Base-by-base conservation (phyloP, 2,888 invertebrate genomes). In the Mycalesis mineus region DNA sequence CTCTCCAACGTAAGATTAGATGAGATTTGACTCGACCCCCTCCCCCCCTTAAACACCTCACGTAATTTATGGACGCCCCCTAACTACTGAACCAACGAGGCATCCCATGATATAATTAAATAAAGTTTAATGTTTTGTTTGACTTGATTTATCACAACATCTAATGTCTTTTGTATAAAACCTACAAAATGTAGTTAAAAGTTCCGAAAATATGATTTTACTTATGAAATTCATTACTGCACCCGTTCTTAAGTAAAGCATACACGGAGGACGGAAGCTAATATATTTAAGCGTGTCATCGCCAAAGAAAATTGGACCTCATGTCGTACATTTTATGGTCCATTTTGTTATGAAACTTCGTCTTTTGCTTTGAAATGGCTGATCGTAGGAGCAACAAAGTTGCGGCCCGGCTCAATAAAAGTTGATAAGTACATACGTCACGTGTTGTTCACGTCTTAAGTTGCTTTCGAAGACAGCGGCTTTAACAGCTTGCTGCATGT, bases 401-500 rank as follows among this genome's bases (percentile, higher is more conserved):
- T 52, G 42, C 13, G 33, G 51, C 51, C 40, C 33, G 15, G 22
- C 42, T 52, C 52, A 60, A 60, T 62, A 60, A 57, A 56, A 56
- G 47, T 61, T 53, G 44, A 50, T 48, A 57, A 60, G 62, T 62
- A 55, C 42, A 48, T 42, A 57, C 55, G 50, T 51, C 39, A 57
- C 55, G 51, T 55, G 57, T 60, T 62, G 48, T 49, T 72, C 65
- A 62, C 64, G 61, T 48, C 54, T 58, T 48, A 60, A 57, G 51
- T 60, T 49, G 54, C 57, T 49, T 56, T 54, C 48, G 55, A 57
- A 52, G 57, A 55, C 57, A 45, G 68, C 65, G 65, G 64, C 69
- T 68, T 66, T 70, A 68, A 65, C 66, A 69, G 65, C 66, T 65
- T 66, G 67, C 66, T 69, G 65, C 65, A 65, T 65, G 61, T 39